A percentile compares a stretch with the other conserved stretches of the same genome.
These are phyloP conservation scores for Drosophila melanosoma DNA, from an alignment of 2,888 invertebrate genomes.

Conservation along the genomic window DNA sequence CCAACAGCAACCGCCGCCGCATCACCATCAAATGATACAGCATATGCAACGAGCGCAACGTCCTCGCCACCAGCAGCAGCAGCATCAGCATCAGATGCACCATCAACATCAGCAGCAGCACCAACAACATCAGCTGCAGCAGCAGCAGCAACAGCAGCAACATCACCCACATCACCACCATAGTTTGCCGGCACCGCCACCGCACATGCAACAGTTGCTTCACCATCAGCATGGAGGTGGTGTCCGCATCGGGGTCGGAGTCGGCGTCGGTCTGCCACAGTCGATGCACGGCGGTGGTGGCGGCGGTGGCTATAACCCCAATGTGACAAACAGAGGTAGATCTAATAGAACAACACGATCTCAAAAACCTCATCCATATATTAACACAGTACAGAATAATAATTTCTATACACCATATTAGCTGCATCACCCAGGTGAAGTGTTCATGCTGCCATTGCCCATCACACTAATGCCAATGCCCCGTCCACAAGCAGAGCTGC, in stretches of 20 bases:
- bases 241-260: slow-evolving; percentile 48
- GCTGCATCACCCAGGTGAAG: slow-evolving; percentile 77
- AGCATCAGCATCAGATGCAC: slow-evolving; percentile 47
- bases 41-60: slow-evolving; percentile 42
- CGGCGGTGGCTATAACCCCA: slow-evolving; percentile 71
- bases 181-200: slow-evolving; percentile 64
- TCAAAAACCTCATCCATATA: slow-evolving; percentile 85
- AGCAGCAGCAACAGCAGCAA: slow-evolving; percentile 28
- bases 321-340: slow-evolving; percentile 86
- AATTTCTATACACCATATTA: slow-evolving; percentile 80
- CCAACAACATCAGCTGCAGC: slow-evolving; percentile 25
- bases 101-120: not conserved
- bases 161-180: slow-evolving; percentile 51
- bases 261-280: slow-evolving; percentile 55
- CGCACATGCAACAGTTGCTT: slow-evolving; percentile 71
- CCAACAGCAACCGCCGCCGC: slow-evolving; percentile 41
- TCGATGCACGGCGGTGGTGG: slow-evolving; percentile 54
- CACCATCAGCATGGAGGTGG: slow-evolving; percentile 53
- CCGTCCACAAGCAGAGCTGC: slow-evolving; percentile 31
- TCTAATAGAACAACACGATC: slow-evolving; percentile 84
- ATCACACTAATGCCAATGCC: slow-evolving; percentile 63
- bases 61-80: slow-evolving; percentile 44
- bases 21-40: slow-evolving; percentile 45
- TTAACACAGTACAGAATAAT: slow-evolving; percentile 83
- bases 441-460: slow-evolving; percentile 77